Base-by-base conservation (phyloP, 2,888 invertebrate genomes). In the Perithous albicinctus region DNA sequence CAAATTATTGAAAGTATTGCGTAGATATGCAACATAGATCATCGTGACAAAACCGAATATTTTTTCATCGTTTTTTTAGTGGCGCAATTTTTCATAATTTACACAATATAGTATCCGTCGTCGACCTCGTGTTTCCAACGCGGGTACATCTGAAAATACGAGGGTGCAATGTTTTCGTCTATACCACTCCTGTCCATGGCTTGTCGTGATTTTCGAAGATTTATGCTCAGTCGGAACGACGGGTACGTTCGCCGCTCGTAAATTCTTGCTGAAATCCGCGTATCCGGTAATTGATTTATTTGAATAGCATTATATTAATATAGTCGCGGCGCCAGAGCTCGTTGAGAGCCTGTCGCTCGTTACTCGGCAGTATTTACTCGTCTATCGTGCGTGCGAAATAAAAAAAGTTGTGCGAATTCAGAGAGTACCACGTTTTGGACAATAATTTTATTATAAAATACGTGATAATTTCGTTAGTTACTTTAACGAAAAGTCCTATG, bases 241-340 rank as follows among this genome's bases (percentile, higher is more conserved):
- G 26, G 56, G 18, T 66, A 23, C 41, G 26, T 41, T 23, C 12
- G 32, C 10, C 10, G 20, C 12, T 67, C 56, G 56, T 75, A 67
- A 66, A 66, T 67, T 75, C 12, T 4, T 35, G 46, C 23, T 20
- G 20, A 35, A 67, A 66, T 75, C 32, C 66, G 66, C 66, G 56
- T 35, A 46, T 66, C 43, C 56, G 35, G 41, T 43, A 66, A 75
- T 75, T 67, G 32, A 75, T 75, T 75, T 66, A 66, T 66, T 46
- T 32, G 20, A 23, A 46, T 56, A 56, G 75, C 56, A 46, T 75
- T 75, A 56, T 67, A 59, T 75, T 66, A 75, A 67, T 67, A 66
- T 15, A 26, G 43, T 15, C 26, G n/a, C n/a, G 66, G 59, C 20
- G 32, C 56, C 29, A 29, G n/a, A n/a, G 20, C n/a, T 43, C 54